Evolutionary conservation across 2,797 vertebrate genomes (phyloP).

Genomic region (Siniperca scherzeri): DNA sequence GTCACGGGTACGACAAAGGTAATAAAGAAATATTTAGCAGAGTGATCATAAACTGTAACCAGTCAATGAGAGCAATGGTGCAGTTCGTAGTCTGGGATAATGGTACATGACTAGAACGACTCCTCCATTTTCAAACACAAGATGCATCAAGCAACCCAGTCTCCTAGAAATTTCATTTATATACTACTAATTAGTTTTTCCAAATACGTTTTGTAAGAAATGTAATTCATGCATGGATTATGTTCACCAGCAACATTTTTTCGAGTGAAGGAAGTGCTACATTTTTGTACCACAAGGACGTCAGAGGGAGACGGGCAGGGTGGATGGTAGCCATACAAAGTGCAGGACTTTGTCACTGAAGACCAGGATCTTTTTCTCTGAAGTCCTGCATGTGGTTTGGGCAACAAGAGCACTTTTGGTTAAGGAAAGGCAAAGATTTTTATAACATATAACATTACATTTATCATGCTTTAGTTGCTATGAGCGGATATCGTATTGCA

Average conservation of each 20-base stretch:
- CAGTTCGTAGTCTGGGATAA: background rate
- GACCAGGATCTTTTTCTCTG: too few relatives aligned
- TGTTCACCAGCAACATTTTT: background rate
- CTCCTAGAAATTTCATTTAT: background rate
- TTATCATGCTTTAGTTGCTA: too few relatives aligned
- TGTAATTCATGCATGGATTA: background rate
- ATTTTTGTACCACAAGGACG: background rate
- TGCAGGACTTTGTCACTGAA: too few relatives aligned
- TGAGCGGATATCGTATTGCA: too few relatives aligned
- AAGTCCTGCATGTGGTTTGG: too few relatives aligned
- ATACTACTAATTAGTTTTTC: background rate
- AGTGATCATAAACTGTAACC: background rate
- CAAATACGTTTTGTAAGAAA: background rate
- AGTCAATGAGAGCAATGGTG: background rate
- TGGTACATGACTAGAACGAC: too few relatives aligned
- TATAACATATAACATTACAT: too few relatives aligned
- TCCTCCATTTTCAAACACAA: background rate
- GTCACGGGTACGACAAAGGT: background rate
- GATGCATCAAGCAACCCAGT: background rate
- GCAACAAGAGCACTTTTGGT: too few relatives aligned
- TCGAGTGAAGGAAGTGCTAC: too few relatives aligned
- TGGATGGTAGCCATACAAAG: too few relatives aligned
- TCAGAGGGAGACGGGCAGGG: background rate
- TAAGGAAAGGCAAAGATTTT: too few relatives aligned
- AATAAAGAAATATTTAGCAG: background rate